A percentile compares a stretch with the other conserved stretches of the same genome.
phyloP scores from a whole-genome alignment of 1,140 invertebrate species.

The Muscidifurax raptorellus region DNA sequence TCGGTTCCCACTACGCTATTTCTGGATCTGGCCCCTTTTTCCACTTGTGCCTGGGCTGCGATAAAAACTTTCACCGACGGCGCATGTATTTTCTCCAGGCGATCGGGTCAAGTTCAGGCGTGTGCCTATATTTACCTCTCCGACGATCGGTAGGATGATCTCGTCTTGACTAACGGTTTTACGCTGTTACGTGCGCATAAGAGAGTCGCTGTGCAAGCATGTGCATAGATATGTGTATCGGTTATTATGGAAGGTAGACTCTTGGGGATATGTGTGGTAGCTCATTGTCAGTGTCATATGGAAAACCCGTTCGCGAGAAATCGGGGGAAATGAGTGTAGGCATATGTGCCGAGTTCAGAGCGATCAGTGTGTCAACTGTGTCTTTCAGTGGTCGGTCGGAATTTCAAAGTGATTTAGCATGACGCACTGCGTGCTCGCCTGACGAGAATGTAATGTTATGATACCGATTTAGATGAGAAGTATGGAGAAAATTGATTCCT shows the following conservation, averaged over 20 bases:
- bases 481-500: too few species aligned
- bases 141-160: neutral
- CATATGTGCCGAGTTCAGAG: too few species aligned
- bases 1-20: neutral
- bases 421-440: neutral
- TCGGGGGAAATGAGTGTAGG: too few species aligned
- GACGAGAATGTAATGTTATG: neutral
- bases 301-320: too few species aligned
- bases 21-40: neutral
- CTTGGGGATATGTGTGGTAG: too few species aligned
- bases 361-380: too few species aligned
- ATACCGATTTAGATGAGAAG: neutral
- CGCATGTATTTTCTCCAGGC: slow-evolving; percentile 4
- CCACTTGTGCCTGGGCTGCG: too few species aligned
- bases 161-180: neutral
- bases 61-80: slow-evolving; percentile 27
- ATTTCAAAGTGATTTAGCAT: too few species aligned
- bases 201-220: neutral
- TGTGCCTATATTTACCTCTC: neutral
- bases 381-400: too few species aligned
- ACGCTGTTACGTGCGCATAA: neutral
- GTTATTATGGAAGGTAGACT: too few species aligned
- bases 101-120: slow-evolving; percentile 2
- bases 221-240: too few species aligned
- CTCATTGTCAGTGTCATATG: too few species aligned